Evolutionary conservation across 2,888 invertebrate genomes (phyloP).

Genomic region (Emmelina monodactyla): DNA sequence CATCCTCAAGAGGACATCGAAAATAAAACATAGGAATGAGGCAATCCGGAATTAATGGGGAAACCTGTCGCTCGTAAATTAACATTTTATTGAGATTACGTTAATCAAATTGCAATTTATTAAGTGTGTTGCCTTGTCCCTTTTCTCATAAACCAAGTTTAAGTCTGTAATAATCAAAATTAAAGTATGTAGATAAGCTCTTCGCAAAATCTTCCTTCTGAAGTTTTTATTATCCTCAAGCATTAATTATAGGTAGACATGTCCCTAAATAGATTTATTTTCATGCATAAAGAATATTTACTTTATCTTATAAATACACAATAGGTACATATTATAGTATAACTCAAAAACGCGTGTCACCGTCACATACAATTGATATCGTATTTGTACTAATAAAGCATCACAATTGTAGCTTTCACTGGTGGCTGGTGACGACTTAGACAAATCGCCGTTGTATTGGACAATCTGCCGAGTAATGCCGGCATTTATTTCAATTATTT

Average conservation of each 20-base stretch:
- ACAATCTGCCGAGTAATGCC: conserved; percentile 63
- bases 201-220: too few relatives aligned
- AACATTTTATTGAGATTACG: background rate
- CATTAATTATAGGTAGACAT: too few relatives aligned
- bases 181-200: too few relatives aligned
- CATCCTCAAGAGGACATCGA: conserved; percentile 2
- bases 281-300: too few relatives aligned
- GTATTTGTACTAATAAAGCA: conserved; percentile 39
- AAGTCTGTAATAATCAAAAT: too few relatives aligned
- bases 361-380: conserved; percentile 14
- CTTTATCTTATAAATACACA: too few relatives aligned
- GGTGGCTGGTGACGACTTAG: conserved; percentile 40
- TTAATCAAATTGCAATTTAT: background rate
- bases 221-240: too few relatives aligned
- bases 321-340: too few relatives aligned
- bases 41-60: background rate
- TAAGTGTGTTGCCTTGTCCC: too few relatives aligned
- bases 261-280: too few relatives aligned
- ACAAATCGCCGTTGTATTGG: conserved; percentile 62
- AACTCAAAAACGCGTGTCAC: conserved; percentile 1
- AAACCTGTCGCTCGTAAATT: background rate
- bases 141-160: too few relatives aligned
- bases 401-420: conserved; percentile 39
- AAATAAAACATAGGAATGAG: conserved; percentile 1
- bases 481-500: conserved; percentile 63